Conservation (phyloP, 2,888 invertebrate species). For the Cerastis leucographa region DNA sequence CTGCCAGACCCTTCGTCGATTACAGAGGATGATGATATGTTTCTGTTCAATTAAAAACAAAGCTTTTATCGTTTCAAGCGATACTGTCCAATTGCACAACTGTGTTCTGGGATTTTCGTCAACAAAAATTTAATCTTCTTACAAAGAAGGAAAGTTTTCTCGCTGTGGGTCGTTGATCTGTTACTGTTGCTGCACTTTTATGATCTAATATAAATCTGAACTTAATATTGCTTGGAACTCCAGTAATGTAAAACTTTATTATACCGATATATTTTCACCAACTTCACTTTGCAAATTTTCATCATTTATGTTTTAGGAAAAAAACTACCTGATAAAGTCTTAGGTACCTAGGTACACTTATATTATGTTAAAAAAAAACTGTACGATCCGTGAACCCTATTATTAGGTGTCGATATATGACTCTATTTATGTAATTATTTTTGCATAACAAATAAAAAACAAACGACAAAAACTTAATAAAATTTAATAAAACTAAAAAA, state of each 20-base stretch:
- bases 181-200: slow-evolving; percentile 32
- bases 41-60: background rate
- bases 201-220: slow-evolving; percentile 18
- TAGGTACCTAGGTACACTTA: too few relatives aligned
- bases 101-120: background rate
- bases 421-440: too few relatives aligned
- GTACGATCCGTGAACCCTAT: too few relatives aligned
- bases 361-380: too few relatives aligned
- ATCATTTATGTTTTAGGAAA: background rate
- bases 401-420: too few relatives aligned
- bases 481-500: too few relatives aligned
- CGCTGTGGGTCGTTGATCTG: slow-evolving; percentile 25
- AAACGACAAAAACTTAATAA: too few relatives aligned
- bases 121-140: slow-evolving; percentile 10
- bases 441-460: too few relatives aligned
- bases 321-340: background rate
- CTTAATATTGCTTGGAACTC: slow-evolving; percentile 15
- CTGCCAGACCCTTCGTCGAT: background rate
- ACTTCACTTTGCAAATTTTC: background rate
- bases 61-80: background rate
- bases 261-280: background rate
- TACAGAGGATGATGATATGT: background rate
- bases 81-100: slow-evolving; percentile 3
- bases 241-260: slow-evolving; percentile 21
- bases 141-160: slow-evolving; percentile 13